Evolutionary conservation across 1,140 invertebrate species (phyloP), one percentile per base, ranked within the genome.

Genomic region (Caerostris darwini): DNA sequence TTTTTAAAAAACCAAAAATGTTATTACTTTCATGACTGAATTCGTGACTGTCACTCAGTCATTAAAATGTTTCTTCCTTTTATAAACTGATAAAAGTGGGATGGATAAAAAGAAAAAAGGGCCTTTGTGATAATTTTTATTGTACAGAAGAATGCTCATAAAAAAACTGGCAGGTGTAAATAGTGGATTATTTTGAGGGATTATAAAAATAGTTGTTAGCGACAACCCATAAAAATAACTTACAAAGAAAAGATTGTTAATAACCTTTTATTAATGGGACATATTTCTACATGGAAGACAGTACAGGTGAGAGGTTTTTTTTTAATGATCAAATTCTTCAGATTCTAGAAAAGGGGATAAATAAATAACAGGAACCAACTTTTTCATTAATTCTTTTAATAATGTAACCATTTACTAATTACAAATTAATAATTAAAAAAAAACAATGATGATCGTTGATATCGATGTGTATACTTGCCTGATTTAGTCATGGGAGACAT

Each of bases 171-270:
- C 69, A 77, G 54, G 56, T 81, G 53, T 17, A 6, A 53, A 56
- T 19, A 12, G 53, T 17, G 89, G 67, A 50, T 90, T 81, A 90
- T 90, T 90, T 89, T 81, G 5, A 6, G 54, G 89, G 89, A 82
- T 81, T 81, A 82, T 71, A 81, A 77, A 34, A 77, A 12, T 71
- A 61, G 6, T 61, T 59, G n/a, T 87, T 87, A 64, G 50, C 12
- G 53, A 7, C 6, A 34, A 61, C 3, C 34, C 85, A 64, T 87
- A 67, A 87, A 58, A 87, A 61, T 50, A 77, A 53, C 50, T 77
- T 77, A 50, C 34, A 77, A 77, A 5, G 71, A 50, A 50, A 12
- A 77, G 34, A 77, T 77, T 77, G 71, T 77, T 77, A 50, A 7
- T 77, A 14, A 3, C 50, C 10, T 8, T 77, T 10, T 50, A 50